These are phyloP conservation scores for Caenorhabditis macrosperma DNA, from an alignment of 2,888 invertebrate genomes.

Conservation along the genomic window DNA sequence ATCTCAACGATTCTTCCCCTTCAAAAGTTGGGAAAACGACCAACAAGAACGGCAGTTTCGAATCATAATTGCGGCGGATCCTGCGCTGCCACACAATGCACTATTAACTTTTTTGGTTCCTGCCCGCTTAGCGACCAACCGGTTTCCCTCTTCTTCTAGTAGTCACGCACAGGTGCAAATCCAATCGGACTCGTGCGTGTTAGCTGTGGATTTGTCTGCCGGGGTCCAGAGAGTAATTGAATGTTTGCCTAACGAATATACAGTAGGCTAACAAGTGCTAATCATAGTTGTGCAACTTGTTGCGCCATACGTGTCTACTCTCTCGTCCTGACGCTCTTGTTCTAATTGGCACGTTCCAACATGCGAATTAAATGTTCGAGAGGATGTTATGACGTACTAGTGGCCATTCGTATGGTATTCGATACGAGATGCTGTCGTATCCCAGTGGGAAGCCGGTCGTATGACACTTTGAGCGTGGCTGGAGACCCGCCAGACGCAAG, in stretches of 20 bases:
- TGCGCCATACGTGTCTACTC: slow-evolving; percentile 31
- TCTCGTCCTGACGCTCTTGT: slow-evolving; percentile 12
- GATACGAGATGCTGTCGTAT: slow-evolving; percentile 17
- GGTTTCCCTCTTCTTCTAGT: slow-evolving; percentile 19
- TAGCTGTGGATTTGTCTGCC: neutral
- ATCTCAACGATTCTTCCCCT: no score
- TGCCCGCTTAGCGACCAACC: slow-evolving; percentile 6
- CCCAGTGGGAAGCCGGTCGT: slow-evolving; percentile 27
- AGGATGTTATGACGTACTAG: neutral
- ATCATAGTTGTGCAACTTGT: slow-evolving; percentile 42
- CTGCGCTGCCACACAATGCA: slow-evolving; percentile 26
- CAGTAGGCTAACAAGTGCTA: slow-evolving; percentile 38
- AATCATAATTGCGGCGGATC: slow-evolving; percentile 34
- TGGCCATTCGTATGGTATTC: slow-evolving; percentile 12
- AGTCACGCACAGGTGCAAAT: slow-evolving; percentile 27
- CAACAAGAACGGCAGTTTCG: neutral
- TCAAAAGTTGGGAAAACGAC: neutral
- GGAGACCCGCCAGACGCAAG: no score
- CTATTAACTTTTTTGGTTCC: slow-evolving; percentile 36
- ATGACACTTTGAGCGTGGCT: slow-evolving; percentile 21
- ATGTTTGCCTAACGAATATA: slow-evolving; percentile 45
- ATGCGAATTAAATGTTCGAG: neutral
- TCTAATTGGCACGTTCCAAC: slow-evolving; percentile 22
- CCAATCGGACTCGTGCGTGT: neutral
- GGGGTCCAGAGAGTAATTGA: slow-evolving; percentile 19